A percentile compares a stretch with the other conserved stretches of the same genome.
Conservation (phyloP, 1,140 invertebrate genomes). For the Chlorops oryzae region DNA sequence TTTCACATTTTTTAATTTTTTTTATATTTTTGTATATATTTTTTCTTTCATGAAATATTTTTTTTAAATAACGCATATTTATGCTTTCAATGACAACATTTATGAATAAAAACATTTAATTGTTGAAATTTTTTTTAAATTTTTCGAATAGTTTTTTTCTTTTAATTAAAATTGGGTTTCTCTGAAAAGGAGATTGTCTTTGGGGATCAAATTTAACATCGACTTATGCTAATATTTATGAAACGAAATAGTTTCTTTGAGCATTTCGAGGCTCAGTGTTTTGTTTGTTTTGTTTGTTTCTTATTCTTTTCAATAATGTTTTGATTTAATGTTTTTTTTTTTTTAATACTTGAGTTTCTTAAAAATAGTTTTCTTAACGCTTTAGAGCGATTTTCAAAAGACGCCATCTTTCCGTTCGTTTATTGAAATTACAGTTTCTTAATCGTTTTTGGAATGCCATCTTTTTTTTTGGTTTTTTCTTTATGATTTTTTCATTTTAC, state of each 20-base stretch:
- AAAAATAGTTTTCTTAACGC: no score
- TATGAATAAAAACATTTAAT: conserved; percentile 8
- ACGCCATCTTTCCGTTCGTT: conserved; percentile 26
- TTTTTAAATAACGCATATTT: not conserved
- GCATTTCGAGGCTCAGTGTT: not conserved
- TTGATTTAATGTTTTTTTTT: conserved; percentile 27
- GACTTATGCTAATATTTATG: not conserved
- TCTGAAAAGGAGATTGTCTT: conserved; percentile 43
- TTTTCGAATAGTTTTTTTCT: conserved; percentile 21
- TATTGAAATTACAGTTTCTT: conserved; percentile 49
- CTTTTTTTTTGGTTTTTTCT: conserved; percentile 21
- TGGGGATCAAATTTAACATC: conserved; percentile 29
- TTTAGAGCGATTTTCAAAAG: no score
- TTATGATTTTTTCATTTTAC: conserved; percentile 15
- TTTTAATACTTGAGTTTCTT: not conserved
- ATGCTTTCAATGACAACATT: no score
- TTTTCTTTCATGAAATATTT: conserved; percentile 9
- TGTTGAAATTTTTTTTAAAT: conserved; percentile 18
- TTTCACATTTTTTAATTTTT: conserved; percentile 3
- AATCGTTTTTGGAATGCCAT: no score
- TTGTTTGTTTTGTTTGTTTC: conserved; percentile 2
- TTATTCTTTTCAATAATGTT: conserved; percentile 28
- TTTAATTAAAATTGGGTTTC: not conserved
- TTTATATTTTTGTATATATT: conserved; percentile 14
- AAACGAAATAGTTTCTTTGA: not conserved